Percentiles rank a stretch among this genome's conserved stretches.
phyloP scores from a whole-genome alignment of 1,140 invertebrate species.

The Drosophila sp. region DNA sequence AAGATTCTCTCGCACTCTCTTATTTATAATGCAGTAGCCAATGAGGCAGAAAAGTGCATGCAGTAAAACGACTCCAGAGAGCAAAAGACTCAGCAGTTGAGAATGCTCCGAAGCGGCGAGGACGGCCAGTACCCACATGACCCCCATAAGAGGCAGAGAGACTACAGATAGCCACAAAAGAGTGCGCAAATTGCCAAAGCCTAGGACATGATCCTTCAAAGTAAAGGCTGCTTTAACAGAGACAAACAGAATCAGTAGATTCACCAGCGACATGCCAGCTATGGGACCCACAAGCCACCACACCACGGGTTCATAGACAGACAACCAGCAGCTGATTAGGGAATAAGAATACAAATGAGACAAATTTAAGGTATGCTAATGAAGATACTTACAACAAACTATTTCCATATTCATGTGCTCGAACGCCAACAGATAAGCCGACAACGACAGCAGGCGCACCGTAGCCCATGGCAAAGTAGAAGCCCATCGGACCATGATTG shows the following conservation, averaged over 20 bases:
- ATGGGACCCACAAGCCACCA: slow-evolving; percentile 96
- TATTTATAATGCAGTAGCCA: slow-evolving; percentile 92
- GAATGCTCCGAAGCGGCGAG: slow-evolving; percentile 91
- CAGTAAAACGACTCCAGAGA: slow-evolving; percentile 88
- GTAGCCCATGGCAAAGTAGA: slow-evolving; percentile 97
- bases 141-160: slow-evolving; percentile 89
- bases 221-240: slow-evolving; percentile 95
- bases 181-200: slow-evolving; percentile 95
- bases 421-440: slow-evolving; percentile 94
- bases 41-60: slow-evolving; percentile 91
- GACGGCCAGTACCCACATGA: slow-evolving; percentile 92
- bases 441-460: slow-evolving; percentile 96
- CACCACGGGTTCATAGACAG: slow-evolving; percentile 94
- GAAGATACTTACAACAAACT: slow-evolving; percentile 91
- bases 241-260: slow-evolving; percentile 91
- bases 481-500: slow-evolving; percentile 96
- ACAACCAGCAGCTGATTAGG: slow-evolving; percentile 94
- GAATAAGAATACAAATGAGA: not conserved
- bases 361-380: not conserved
- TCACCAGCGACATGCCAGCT: slow-evolving; percentile 89
- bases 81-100: slow-evolving; percentile 89
- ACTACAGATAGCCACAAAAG: slow-evolving; percentile 93
- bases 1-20: slow-evolving; percentile 88
- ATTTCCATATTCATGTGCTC: slow-evolving; percentile 98
- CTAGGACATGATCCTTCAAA: slow-evolving; percentile 94